Base-by-base conservation (phyloP, 2,888 invertebrate species). In the Byasa hedistus region DNA sequence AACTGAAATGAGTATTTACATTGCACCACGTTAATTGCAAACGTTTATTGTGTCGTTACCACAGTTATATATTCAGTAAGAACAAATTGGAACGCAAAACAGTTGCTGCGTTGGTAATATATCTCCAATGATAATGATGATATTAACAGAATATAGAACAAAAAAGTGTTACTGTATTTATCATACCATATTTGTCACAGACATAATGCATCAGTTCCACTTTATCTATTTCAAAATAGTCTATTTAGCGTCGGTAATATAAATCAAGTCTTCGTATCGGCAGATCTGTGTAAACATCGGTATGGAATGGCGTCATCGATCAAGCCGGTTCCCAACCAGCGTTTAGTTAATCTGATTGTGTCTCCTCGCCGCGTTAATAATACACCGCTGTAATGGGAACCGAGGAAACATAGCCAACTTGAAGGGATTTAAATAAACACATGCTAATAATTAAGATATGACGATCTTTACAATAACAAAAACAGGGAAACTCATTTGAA, bases 311-410 rank as follows among this genome's bases (percentile, higher is more conserved):
- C 36, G 51, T 27, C 63, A 67, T 67, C 51, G 59, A 67, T 67
- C 63, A 63, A 55, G 51, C 48, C 48, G 58, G 67, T 63, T 57
- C 32, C 51, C 55, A 56, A 51, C 48, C 59, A 63, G 59, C 60
- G 24, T 55, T 59, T 15, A 56, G 60, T 56, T 60, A 56, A 67
- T 67, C 63, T 67, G 59, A 67, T 63, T 55, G 59, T n/a, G 63
- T 67, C 63, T 63, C 63, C 63, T 58, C 48, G 58, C 62, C 22
- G 59, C 59, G 63, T 66, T 66, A 67, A 66, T 66, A 61, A 67
- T 56, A 67, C 51, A 52, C 59, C 57, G 63, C 59, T 59, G 63
- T 59, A 56, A 67, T 63, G 36, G 59, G 63, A 24, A 63, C 63
- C 56, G 63, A 51, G 63, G 51, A 36, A 67, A 51, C 63, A 67